Conservation (phyloP, 2,797 vertebrate species). For the Darevskia mixta region DNA sequence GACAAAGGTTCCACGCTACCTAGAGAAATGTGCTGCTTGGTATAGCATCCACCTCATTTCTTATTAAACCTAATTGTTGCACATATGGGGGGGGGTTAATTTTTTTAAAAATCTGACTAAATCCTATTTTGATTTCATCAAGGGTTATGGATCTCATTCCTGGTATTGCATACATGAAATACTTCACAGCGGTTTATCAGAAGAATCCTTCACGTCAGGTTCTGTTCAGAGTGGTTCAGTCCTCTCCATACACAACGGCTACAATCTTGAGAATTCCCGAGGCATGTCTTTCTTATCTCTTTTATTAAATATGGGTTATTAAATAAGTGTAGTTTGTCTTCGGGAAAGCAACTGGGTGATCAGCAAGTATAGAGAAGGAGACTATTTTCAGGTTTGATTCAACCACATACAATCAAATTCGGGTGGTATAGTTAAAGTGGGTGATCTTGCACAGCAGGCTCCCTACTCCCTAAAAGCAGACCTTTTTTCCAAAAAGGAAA, state of each 20-base stretch:
- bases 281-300: conserved; percentile 61
- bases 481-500: too few relatives aligned
- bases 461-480: too few relatives aligned
- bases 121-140: conserved; percentile 45
- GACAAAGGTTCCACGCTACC: conserved; percentile 46
- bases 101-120: conserved; percentile 47
- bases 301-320: not conserved
- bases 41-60: conserved; percentile 47
- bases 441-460: too few relatives aligned
- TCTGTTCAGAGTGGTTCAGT: conserved; percentile 61
- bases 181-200: conserved; percentile 67
- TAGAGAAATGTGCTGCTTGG: conserved; percentile 27
- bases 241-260: conserved; percentile 70
- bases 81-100: rapidly evolving
- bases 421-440: too few relatives aligned
- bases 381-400: too few relatives aligned
- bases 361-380: not conserved
- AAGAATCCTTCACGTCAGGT: conserved; percentile 70
- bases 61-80: not conserved
- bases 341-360: not conserved
- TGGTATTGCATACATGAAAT: conserved; percentile 55
- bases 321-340: not conserved
- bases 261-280: conserved; percentile 69
- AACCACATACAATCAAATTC: too few relatives aligned
- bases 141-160: conserved; percentile 65